Evolutionary conservation across 2,113 vertebrate species (phyloP).

Genomic region (Crotalus tigris): DNA sequence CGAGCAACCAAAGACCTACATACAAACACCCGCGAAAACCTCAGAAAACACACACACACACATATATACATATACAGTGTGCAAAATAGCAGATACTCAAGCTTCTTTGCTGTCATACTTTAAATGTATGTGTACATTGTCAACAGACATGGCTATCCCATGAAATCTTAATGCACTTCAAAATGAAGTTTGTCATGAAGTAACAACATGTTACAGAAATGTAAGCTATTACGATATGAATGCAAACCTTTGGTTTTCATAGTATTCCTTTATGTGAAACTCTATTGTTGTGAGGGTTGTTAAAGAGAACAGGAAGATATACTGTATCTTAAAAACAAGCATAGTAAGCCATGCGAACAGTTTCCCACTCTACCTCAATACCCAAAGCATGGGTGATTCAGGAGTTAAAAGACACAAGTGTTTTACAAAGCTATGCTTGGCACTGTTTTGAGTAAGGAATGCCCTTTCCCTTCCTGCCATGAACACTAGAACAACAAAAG

Average conservation of each 20-base stretch:
- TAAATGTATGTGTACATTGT: constrained; percentile 62
- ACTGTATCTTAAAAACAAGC: not conserved
- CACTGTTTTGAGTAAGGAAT: not conserved
- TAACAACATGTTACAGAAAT: constrained; percentile 65
- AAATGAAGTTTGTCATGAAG: constrained; percentile 93
- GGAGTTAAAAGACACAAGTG: not conserved
- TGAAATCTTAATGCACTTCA: constrained; percentile 89
- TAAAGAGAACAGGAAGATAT: not conserved
- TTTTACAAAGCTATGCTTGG: not conserved
- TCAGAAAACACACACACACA: too few species aligned
- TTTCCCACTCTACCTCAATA: not conserved
- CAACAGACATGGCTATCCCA: constrained; percentile 78
- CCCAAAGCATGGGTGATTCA: not conserved
- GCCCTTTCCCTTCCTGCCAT: not conserved
- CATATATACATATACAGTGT: constrained; percentile 2
- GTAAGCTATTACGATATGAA: constrained; percentile 26
- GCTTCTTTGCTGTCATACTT: constrained; percentile 53
- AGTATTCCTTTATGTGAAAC: constrained; percentile 10
- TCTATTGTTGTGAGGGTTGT: rapidly evolving
- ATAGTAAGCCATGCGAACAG: not conserved
- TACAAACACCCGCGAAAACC: too few species aligned
- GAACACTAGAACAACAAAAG: not conserved
- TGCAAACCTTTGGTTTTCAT: constrained; percentile 15
- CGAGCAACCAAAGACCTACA: too few species aligned
- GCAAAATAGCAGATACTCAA: constrained; percentile 30